phyloP scores from a whole-genome alignment of 1,140 invertebrate species.

The Drosophila orena region DNA sequence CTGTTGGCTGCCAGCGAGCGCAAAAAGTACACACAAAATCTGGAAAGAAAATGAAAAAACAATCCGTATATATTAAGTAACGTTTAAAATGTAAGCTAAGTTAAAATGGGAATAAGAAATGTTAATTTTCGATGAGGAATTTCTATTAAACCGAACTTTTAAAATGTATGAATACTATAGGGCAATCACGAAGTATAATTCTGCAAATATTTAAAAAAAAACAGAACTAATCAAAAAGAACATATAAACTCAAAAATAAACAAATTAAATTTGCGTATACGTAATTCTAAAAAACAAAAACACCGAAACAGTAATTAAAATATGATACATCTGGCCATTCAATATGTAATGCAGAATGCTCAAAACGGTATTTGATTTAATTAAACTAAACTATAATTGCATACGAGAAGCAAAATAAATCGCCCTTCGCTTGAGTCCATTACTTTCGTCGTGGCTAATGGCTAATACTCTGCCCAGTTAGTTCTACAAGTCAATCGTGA shows the following conservation, averaged over 20 bases:
- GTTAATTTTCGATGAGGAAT: background rate
- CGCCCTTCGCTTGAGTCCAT: background rate
- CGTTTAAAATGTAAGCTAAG: background rate
- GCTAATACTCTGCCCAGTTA: conserved; percentile 9
- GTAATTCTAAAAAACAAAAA: too few relatives aligned
- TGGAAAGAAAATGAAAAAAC: background rate
- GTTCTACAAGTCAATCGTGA: conserved; percentile 42
- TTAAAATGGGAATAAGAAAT: background rate
- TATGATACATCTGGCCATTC: too few relatives aligned
- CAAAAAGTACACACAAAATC: conserved; percentile 3
- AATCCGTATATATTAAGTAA: conserved; percentile 2
- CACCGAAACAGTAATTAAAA: too few relatives aligned
- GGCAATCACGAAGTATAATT: too few relatives aligned
- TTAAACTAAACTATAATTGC: background rate
- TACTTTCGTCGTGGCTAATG: conserved; percentile 32
- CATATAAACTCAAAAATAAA: too few relatives aligned
- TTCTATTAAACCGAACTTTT: background rate
- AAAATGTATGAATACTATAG: too few relatives aligned
- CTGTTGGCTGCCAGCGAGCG: conserved; percentile 48
- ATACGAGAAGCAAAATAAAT: conserved; percentile 7
- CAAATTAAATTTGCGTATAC: too few relatives aligned
- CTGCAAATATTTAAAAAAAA: too few relatives aligned
- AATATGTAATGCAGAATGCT: too few relatives aligned
- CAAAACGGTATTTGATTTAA: background rate
- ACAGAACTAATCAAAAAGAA: too few relatives aligned